Base-by-base conservation (phyloP, 2,113 vertebrate species). In the Elephantulus edwardii region DNA sequence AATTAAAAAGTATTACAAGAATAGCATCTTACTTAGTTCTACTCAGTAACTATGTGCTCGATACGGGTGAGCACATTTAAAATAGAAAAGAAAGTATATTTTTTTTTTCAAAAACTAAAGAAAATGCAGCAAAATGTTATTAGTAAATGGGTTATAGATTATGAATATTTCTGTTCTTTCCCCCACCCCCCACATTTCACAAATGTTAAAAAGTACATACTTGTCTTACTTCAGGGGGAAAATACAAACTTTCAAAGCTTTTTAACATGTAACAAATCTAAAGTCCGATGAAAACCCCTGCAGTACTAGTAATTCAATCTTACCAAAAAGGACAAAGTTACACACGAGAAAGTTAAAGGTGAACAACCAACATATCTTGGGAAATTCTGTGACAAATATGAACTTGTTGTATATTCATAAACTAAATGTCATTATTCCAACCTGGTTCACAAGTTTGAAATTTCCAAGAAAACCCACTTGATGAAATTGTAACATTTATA, bases 211-310 rank as follows among this genome's bases (percentile, higher is more conserved):
- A 46, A 84, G 66, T 40, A 68, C 0, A 6, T 11, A 66, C 4
- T 64, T 7, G 10, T 68, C 50, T 79, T 3, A 1, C 40, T 5
- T 13, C 56, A 83, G 76, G 35, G 72, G 72, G 82, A 78, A 17
- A 87, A 78, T 4, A 90, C 4, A 71, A 48, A 20, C 46, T 93
- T 60, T 77, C 33, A 60, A 76, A n/a, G 54, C 40, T 71, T 88
- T 84, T 91, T 80, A 54, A 71, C 60, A n/a, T 52, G 14, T 35
- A 28, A 40, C 42, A 80, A 86, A 86, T 5, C 38, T 94, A 76
- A 28, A 89, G 81, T 75, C 24, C 66, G 48, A 48, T 89, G 50
- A 89, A 76, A 66, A 83, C 28, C 22, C 66, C 58, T 50, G 16
- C 79, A 88, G 62, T 91, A 78, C 0, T 33, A 19, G 26, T 66